Evolutionary conservation across 2,888 invertebrate genomes (phyloP), one percentile per base, ranked within the genome.

Genomic region (Pyralis farinalis): DNA sequence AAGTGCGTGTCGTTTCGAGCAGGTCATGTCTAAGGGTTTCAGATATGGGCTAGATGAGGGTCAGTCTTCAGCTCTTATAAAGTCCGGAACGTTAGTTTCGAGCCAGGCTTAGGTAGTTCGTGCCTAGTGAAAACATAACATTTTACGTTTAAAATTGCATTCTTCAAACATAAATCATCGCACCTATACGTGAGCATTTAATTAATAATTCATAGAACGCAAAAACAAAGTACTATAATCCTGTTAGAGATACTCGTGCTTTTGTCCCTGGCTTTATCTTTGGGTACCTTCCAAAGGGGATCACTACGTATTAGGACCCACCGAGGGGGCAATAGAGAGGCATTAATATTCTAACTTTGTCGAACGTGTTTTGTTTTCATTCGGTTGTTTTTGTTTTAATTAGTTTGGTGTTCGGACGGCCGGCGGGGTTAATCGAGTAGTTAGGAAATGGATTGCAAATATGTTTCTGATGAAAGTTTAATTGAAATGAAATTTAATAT

Each of bases 281-380:
- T 36, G 39, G 31, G 34, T 46, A 47, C 52, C 44, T 43, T 41
- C 37, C 47, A 51, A 53, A 56, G 59, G 58, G 68, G 69, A 78
- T 79, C 74, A 75, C 62, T 53, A 53, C 58, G 77, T 53, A 77
- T 81, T 80, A 81, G 72, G 22, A 29, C 37, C 37, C 37, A 22
- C 30, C 55, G 63, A 63, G 62, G 45, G 21, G 21, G 21, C 28
- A 8, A 22, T 37, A 21, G 7, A 22, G n/a, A 11, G 12, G 61
- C 83, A 83, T 84, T 82, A 84, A 82, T 84, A 85, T 84, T 85
- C 83, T 72, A 83, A 79, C 76, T 73, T 63, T 68, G 75, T 74
- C 75, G 74, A 73, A 72, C 68, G 71, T 71, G 75, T 79, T 81
- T 75, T 75, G 78, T 82, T 79, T 76, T 63, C 53, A 54, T 45